Evolutionary conservation across 2,113 vertebrate species (phyloP), one percentile per base, ranked within the genome.

Genomic region (Pipa parva): DNA sequence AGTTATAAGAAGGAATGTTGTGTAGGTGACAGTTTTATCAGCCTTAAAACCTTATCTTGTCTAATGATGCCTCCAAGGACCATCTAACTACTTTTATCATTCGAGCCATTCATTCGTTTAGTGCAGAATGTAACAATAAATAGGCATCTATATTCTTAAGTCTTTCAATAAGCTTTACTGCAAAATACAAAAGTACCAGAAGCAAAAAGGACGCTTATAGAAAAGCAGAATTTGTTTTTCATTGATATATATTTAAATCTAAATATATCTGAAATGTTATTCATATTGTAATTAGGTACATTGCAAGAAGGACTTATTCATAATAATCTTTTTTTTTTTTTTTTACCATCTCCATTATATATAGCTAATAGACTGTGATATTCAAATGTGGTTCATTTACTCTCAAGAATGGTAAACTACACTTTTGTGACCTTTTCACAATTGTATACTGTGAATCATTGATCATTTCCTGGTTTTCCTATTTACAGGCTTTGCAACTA

Each of bases 261-360:
- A n/a, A n/a, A n/a, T n/a, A n/a, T n/a, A n/a, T n/a, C n/a, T n/a
- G n/a, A 72, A 73, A 78, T 79, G 46, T 52, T 69, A 42, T 21
- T 62, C 27, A 64, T 65, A 45, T 77, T 80, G 73, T 71, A 85
- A 72, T 4, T n/a, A n/a, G n/a, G n/a, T n/a, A 78, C 66, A 75
- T 77, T 75, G 73, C 80, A 73, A 74, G 17, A 67, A 68, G 68
- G 76, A 77, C 72, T 80, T 64, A 81, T 81, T 77, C 67, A 78
- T 82, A 66, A 77, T 74, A 50, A 75, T 66, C 27, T 80, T 68
- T n/a, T n/a, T n/a, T n/a, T n/a, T n/a, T n/a, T n/a, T n/a, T n/a
- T n/a, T 81, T 82, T 83, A 80, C 80, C 65, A 68, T 75, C 76
- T 75, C 81, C 74, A 83, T 86, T 84, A 81, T 70, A 81, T 74